Conservation (phyloP, 2,113 vertebrate genomes). For the Misgurnus anguillicaudatus region DNA sequence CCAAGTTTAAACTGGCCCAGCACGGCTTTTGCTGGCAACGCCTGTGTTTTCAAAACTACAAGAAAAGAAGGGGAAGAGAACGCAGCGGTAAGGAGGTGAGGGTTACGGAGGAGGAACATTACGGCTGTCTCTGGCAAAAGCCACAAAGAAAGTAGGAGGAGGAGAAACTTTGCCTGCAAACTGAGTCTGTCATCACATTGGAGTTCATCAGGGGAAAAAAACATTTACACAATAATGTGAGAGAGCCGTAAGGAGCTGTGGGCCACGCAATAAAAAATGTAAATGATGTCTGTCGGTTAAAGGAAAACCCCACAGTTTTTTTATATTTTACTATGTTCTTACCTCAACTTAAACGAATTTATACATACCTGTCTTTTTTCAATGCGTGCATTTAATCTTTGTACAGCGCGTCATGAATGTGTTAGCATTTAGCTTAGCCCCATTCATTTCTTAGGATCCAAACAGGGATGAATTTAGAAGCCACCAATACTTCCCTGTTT, state of each 20-base stretch:
- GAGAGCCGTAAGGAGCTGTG: not conserved
- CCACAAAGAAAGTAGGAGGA: not conserved
- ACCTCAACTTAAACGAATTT: no score
- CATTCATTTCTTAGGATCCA: no score
- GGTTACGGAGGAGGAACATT: constrained; percentile 36
- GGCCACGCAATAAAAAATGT: not conserved
- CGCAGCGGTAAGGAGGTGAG: not conserved
- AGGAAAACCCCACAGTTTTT: no score
- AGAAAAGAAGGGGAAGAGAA: constrained; percentile 32
- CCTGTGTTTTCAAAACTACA: constrained; percentile 42
- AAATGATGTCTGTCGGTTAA: not conserved
- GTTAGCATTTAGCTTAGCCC: no score
- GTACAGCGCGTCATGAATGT: no score
- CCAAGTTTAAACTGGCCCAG: constrained; percentile 57
- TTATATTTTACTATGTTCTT: no score
- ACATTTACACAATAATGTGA: not conserved
- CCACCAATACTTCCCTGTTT: no score
- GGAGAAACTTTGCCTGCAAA: not conserved
- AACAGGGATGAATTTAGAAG: no score
- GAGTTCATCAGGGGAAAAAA: constrained; percentile 18
- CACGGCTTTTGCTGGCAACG: constrained; percentile 48
- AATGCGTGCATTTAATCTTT: no score
- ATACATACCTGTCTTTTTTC: no score
- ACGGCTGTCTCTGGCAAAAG: constrained; percentile 33
- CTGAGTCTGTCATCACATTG: not conserved